Base-by-base conservation (phyloP, 2,113 vertebrate genomes). In the Cacatua alba region DNA sequence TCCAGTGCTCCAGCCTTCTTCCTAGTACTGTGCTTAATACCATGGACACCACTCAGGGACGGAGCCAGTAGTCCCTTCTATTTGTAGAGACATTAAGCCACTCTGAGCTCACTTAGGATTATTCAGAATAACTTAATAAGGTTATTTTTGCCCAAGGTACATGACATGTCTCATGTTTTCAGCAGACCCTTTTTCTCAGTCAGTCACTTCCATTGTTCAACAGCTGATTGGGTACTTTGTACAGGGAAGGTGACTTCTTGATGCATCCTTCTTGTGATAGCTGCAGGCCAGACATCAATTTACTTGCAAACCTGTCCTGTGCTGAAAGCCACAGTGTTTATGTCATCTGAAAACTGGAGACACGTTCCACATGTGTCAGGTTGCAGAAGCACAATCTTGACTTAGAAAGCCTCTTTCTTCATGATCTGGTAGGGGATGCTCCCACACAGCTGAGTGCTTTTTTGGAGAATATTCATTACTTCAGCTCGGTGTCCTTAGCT, bases 41-140 rank as follows among this genome's bases (percentile, higher is more conserved):
- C 9, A 17, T 0, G 0, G 28, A 48, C 16, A 65, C 15, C 19
- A 31, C 25, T 51, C 67, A n/a, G 28, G 3, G 9, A 24, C 25
- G 10, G 15, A 79, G 14, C 20, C 20, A 15, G 20, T 15, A 25
- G 19, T 57, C 24, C 2, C 21, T 68, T 75, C 19, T 44, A 2
- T 65, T 72, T 77, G 28, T 48, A n/a, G 7, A 65, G 44, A 33
- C 8, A 43, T 64, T 46, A 76, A 82, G 51, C 6, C 5, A 18
- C 37, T 16, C 59, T 33, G 10, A 49, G 10, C 8, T 72, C 14
- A 74, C 28, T 25, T 0, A 26, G 8, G 8, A 64, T 46, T 46
- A 13, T 13, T 51, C 41, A 82, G 57, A 90, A 82, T 57, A 88
- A 48, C 18, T 48, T n/a, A 14, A 13, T 2, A 44, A 18, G 10